Evolutionary conservation across 2,113 vertebrate species (phyloP).

Genomic region (Brachypteracias leptosomus): DNA sequence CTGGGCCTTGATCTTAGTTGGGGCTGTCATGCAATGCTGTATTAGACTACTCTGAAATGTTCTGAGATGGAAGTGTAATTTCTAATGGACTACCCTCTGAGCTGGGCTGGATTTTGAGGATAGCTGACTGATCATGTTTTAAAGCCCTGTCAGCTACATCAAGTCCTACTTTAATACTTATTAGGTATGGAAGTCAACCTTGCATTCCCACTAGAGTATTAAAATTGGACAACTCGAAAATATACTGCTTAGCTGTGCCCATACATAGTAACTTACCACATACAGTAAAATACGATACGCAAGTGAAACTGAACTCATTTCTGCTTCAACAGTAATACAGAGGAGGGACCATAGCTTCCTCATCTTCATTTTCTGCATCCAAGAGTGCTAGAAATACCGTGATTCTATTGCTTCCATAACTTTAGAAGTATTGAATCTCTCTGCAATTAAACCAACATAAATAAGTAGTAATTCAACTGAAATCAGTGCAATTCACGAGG

Average conservation of each 20-base stretch:
- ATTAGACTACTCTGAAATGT: not conserved
- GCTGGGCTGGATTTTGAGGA: not conserved
- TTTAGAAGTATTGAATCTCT: not conserved
- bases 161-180: not conserved
- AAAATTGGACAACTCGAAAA: not conserved
- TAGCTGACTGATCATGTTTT: not conserved
- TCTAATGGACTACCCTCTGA: not conserved
- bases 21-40: not conserved
- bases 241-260: not conserved
- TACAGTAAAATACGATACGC: not conserved
- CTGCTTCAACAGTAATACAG: not conserved
- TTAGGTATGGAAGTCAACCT: not conserved
- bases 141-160: not conserved
- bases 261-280: not conserved
- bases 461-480: conserved; percentile 6
- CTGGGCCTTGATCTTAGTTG: not conserved
- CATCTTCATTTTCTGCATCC: not conserved
- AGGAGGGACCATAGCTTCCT: not conserved
- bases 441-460: not conserved
- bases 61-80: not conserved
- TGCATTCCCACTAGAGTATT: not conserved
- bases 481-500: not conserved
- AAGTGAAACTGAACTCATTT: not conserved
- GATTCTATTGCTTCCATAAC: not conserved
- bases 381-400: not conserved